Evolutionary conservation across 37 sponge, comb jelly and placozoan genomes (phyloP), one percentile per base, ranked within the genome.

Genomic region (Eunapius fragilis): DNA sequence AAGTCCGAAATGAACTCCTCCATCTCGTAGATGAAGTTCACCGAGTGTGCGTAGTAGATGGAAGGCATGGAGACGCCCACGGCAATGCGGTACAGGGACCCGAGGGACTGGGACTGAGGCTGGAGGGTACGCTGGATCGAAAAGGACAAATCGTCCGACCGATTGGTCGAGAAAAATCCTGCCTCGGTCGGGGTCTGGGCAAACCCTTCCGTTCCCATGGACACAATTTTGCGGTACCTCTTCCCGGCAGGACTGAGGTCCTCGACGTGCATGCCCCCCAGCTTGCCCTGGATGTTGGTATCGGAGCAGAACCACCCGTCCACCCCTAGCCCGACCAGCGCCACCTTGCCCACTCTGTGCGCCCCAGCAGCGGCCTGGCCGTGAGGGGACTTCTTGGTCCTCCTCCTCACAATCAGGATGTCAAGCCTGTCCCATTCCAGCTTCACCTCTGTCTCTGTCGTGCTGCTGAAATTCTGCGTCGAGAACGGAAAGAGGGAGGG

Each of bases 1-100:
- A 97, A 96, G 4, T 93, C 92, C 0, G 92, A 86, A 0, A 91
- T 85, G 78, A 97, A 96, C 71, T 72, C 49, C 33, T 97, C 92
- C 47, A 95, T 76, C 36, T 93, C 87, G 36, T 83, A 76, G 33
- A 96, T 80, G 33, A 97, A 93, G 68, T 87, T 80, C 26, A 82
- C 89, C 25, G 92, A 90, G 80, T 97, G 98, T 0, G 93, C 84
- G 79, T 97, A 97, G 33, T 82, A 90, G 22, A 95, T 87, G 26
- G 98, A 82, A 11, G 98, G 95, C 23, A 97, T 77, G 26, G 48
- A 82, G 23, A 79, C 85, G 19, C 41, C 71, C 13, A 97, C 12
- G 72, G 23, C 2, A 4, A 11, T 25, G 2, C 47, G 71, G 70
- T n/a, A 28, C 76, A 11, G 24, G 28, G 19, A 31, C 38, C 28